Evolutionary conservation across 2,888 invertebrate species (phyloP), one percentile per base, ranked within the genome.

Genomic region (Pardosa pseudoannulata): DNA sequence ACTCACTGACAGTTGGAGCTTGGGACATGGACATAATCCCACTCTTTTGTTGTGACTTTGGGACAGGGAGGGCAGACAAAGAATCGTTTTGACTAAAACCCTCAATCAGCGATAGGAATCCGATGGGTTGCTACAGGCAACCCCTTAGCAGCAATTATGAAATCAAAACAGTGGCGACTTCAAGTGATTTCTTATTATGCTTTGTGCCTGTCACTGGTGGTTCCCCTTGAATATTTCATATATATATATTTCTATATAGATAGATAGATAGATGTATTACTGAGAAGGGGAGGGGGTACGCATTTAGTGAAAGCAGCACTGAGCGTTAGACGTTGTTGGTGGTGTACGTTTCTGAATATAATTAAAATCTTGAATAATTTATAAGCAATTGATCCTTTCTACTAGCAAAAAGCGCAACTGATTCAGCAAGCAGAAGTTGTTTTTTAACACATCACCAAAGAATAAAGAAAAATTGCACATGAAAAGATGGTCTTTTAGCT

Each of bases 61-160:
- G 11, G n/a, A 23, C 3, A 16, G 23, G 23, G 23, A 23, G 23
- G 1, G 3, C 23, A 23, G 23, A 56, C 9, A 56, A 23, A 23
- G 23, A 56, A 56, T 56, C 9, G 16, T 46, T 46, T 23, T 19
- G 56, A 16, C 23, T 19, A 1, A 56, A 56, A 56, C 3, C 50
- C 16, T 19, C 65, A 41, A 68, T 78, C 50, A 32, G 13, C 23
- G 50, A 68, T 78, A 19, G 78, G 56, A 78, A 78, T 67, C 50
- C 78, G 28, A 67, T 68, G 68, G 19, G 64, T 50, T 31, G 46
- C 50, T 56, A 23, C 46, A 68, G 50, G 78, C 78, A 78, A 78
- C 78, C 39, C 11, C 13, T 68, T 68, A 31, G 32, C n/a, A 36
- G 36, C 31, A 39, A 65, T 31, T 65, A 31, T 29, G 31, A n/a